Evolutionary conservation across 2,888 invertebrate genomes (phyloP), one percentile per base, ranked within the genome.

Genomic region (Nymphalis c-album): DNA sequence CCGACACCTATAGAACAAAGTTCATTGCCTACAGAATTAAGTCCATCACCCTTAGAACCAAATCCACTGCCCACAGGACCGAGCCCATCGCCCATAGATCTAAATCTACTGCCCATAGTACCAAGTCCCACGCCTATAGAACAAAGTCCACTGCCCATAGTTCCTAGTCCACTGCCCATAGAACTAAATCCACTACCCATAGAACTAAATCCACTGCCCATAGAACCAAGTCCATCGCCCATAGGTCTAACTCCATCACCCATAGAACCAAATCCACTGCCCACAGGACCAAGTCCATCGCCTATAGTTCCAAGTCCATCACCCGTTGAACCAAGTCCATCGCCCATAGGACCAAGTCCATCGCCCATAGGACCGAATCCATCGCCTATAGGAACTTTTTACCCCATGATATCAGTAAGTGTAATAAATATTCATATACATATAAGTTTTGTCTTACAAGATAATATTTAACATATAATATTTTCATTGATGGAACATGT

Each of bases 331-430:
- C 17, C 17, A 17, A 53, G 13, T 40, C 40, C 40, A 40, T 40
- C 53, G 26, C 26, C 53, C 18, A 20, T 20, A 20, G 6, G 6
- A 16, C 13, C 17, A 17, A 53, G 13, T 4, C 40, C 40, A 40
- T 40, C 53, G 26, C 26, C 53, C 7, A 13, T 20, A 20, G 53
- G 47, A 20, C 8, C 59, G 16, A 55, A 57, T 13, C 60, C 60
- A 20, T 63, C 71, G 5, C 47, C 60, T 1, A 16, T 59, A 45
- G 57, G 62, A 45, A 17, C 63, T 2, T 46, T 65, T 13, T 68
- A 62, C 10, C 51, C 63, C 31, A 31, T 67, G 17, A 46, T 66
- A n/a, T 53, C 68, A 50, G 73, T 73, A 65, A 64, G 71, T 60
- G 35, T 50, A 47, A 22, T 22, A 20, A 17, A 17, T 13, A 17